Base-by-base conservation (phyloP, 2,888 invertebrate genomes). In the Hermaeophaga mercurialis region DNA sequence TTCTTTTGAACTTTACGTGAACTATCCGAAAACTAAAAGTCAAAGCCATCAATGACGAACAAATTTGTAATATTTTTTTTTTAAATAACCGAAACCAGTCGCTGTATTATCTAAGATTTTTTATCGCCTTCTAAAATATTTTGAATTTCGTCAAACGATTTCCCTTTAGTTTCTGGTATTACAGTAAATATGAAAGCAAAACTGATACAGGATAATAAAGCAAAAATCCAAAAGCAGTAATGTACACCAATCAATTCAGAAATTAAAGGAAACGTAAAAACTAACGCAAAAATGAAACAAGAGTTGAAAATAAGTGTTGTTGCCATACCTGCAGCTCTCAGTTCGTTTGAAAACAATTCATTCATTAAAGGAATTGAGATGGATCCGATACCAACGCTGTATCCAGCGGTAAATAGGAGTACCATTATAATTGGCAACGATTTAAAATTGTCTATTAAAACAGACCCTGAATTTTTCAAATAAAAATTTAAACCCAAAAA, bases 401-500 rank as follows among this genome's bases (percentile, higher is more conserved):
- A 39, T 1, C 39, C 39, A 5, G 19, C 8, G 2, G 4, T 6
- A n/a, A 19, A 39, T 1, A 39, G 11, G 9, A 39, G 3, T 2
- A 39, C 12, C 8, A 12, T 7, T 1, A 39, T 1, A 19, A 39
- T 39, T 1, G 39, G 39, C 12, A 39, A 39, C 39, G 19, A 39
- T 22, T n/a, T 39, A 9, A 38, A 5, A 15, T 8, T 28, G 2
- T 28, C 28, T 3, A 28, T 28, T 8, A 12, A 11, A 11, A 31
- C 12, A 2, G 12, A n/a, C 1, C 8, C 4, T n/a, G 19, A 75
- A 0, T 78, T 69, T 34, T 81, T 75, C 12, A 89, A 73, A 45
- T 83, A 82, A 78, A 89, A 89, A 77, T 83, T 89, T 59, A 83
- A 77, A 1, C 80, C 80, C 11, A 75, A 62, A 0, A 62, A 31